Evolutionary conservation across 2,888 invertebrate genomes (phyloP).

Genomic region (Perithous albicinctus): DNA sequence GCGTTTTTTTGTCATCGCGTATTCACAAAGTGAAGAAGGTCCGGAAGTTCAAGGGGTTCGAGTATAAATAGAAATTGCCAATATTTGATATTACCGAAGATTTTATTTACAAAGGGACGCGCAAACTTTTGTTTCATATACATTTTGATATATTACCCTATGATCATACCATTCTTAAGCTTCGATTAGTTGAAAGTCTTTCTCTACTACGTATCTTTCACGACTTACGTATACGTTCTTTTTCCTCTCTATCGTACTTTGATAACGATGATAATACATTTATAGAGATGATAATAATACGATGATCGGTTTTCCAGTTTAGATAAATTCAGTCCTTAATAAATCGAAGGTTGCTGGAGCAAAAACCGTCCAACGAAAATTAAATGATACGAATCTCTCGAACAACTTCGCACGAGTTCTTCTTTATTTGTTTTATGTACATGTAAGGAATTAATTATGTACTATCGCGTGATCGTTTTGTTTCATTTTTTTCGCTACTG

Average conservation of each 20-base stretch:
- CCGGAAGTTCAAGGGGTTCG: too few species aligned
- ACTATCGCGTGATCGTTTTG: constrained; percentile 39
- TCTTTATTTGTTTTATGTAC: constrained; percentile 48
- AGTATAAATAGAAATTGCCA: background rate
- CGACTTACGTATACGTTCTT: constrained; percentile 59
- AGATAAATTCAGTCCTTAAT: constrained; percentile 44
- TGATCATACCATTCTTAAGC: constrained; percentile 48
- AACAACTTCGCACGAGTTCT: constrained; percentile 28
- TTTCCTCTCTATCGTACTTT: constrained; percentile 33
- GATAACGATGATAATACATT: constrained; percentile 51
- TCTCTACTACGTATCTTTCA: constrained; percentile 46
- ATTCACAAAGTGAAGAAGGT: too few species aligned
- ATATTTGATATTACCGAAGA: constrained; percentile 59
- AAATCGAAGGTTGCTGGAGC: constrained; percentile 17
- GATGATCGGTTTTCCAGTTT: constrained; percentile 33
- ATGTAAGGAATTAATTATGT: constrained; percentile 39
- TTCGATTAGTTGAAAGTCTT: constrained; percentile 42
- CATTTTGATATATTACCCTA: constrained; percentile 59
- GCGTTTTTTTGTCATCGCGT: too few species aligned
- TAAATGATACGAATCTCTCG: constrained; percentile 30
- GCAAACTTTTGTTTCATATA: constrained; percentile 61
- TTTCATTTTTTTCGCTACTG: constrained; percentile 22
- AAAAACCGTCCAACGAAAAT: constrained; percentile 23
- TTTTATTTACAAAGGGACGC: constrained; percentile 66
- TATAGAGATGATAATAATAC: constrained; percentile 44